A percentile compares a stretch with the other conserved stretches of the same genome.
These are phyloP conservation scores for Hippocampus barbouri DNA, from an alignment of 2,113 vertebrate species.

Conservation along the genomic window DNA sequence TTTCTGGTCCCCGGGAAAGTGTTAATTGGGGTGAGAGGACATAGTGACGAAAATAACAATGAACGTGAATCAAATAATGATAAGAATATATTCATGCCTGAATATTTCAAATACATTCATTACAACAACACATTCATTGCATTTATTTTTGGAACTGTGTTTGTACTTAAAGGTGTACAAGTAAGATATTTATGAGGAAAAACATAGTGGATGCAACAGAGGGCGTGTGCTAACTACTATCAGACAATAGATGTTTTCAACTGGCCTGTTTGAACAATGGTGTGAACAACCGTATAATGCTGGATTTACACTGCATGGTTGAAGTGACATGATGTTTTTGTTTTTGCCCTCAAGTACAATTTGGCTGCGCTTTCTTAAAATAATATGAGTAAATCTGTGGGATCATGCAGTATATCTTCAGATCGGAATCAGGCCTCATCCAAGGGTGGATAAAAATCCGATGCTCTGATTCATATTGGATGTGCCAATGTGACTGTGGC, in stretches of 20 bases:
- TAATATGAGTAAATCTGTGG: no score
- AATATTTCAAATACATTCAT: not conserved
- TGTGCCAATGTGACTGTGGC: no score
- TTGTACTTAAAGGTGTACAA: not conserved
- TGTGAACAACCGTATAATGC: not conserved
- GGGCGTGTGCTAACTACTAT: not conserved
- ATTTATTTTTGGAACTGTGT: not conserved
- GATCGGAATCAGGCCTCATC: no score
- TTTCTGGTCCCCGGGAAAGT: not conserved
- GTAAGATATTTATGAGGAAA: not conserved
- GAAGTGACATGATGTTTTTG: not conserved
- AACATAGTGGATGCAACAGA: no score
- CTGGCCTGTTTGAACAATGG: not conserved
- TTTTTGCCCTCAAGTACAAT: not conserved
- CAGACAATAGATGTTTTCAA: not conserved
- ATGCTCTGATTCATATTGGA: no score
- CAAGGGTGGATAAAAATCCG: no score
- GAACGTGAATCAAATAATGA: not conserved
- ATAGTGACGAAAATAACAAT: not conserved
- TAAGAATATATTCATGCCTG: not conserved
- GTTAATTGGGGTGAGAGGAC: not conserved
- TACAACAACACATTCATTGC: not conserved
- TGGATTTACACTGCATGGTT: not conserved
- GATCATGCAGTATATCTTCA: no score
- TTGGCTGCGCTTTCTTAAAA: no score